Base-by-base conservation (phyloP, 2,888 invertebrate species). In the Rhamnusium bicolor region DNA sequence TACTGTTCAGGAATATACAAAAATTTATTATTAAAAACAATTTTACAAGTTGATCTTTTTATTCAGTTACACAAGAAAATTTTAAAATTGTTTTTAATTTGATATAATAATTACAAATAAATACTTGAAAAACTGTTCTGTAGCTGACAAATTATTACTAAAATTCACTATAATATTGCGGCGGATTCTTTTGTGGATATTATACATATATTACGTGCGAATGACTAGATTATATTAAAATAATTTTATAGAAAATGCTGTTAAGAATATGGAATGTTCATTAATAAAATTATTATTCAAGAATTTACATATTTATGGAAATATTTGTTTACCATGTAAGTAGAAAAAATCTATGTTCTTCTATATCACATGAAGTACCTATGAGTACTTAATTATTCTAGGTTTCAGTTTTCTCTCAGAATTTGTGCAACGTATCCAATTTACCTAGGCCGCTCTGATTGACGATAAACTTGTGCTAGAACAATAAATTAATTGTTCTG, bases 1-100 rank as follows among this genome's bases (percentile, higher is more conserved):
- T 76, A 77, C 74, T 81, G 84, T 84, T 84, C 84, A 83, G 83
- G 80, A 82, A 84, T 84, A 84, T 84, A 85, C 83, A 84, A 72
- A 72, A 78, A 60, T 18, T 32, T 53, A 29, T 12, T n/a, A 60
- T 70, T 69, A 70, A 18, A 76, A 76, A 75, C 73, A 71, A 71
- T 70, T 46, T 61, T 69, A 63, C 53, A 73, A 71, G 32, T 66
- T 69, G 53, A 65, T 60, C n/a, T 56, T n/a, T 65, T 49, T 65
- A 51, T 14, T n/a, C 46, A 56, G 51, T 40, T 51, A 67, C 46
- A 40, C 12, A 32, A 53, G 14, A 56, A 56, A 40, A 67, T 67
- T 56, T 46, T 56, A 67, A 56, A 67, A 67, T 67, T 67, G 56
- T 56, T 67, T 56, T 67, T 40, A 56, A 67, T 21, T 47, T 32